Base-by-base conservation (phyloP, 2,888 invertebrate genomes). In the Agrotis puta region DNA sequence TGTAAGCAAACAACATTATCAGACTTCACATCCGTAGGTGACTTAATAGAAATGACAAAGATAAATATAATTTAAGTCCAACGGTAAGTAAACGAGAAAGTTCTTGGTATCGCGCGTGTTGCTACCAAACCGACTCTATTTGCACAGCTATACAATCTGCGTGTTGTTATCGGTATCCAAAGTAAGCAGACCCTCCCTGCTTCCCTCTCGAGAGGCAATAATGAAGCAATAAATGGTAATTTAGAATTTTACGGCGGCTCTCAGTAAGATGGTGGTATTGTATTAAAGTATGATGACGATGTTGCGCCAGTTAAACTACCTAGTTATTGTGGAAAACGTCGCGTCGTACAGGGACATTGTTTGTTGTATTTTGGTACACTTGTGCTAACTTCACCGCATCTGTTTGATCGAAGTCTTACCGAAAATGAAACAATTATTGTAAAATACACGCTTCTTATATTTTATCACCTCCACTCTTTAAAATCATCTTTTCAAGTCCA, bases 71-170 rank as follows among this genome's bases (percentile, higher is more conserved):
- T 92, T 89, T 90, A 89, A 89, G 89, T 88, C 85, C 82, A 88
- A 87, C 87, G 78, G 80, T 89, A 90, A 88, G 91, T 90, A 93
- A 93, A 94, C 90, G 89, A 90, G 92, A 92, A 91, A 93, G 91
- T 95, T 95, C 94, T 93, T 85, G 86, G 94, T 94, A 94, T 89
- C 87, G 91, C 86, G 89, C 90, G 90, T 92, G 91, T 74, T 92
- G 92, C 93, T 94, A 94, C 94, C 93, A 93, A 90, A 92, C 90
- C 89, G 86, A 65, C 83, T 86, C 90, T 87, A 93, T 96, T 96
- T 94, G 92, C 91, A 91, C 96, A 96, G 95, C 95, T 96, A 95
- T 92, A 91, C 91, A 95, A 95, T 95, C 95, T 90, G 79, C 79
- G 88, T 91, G 92, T 90, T 91, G 90, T 92, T 94, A 94, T 93